Percentiles rank a stretch among this genome's conserved stretches.
Evolutionary conservation across 2,113 vertebrate species (phyloP).

Genomic region (Poeciliopsis retropinna): DNA sequence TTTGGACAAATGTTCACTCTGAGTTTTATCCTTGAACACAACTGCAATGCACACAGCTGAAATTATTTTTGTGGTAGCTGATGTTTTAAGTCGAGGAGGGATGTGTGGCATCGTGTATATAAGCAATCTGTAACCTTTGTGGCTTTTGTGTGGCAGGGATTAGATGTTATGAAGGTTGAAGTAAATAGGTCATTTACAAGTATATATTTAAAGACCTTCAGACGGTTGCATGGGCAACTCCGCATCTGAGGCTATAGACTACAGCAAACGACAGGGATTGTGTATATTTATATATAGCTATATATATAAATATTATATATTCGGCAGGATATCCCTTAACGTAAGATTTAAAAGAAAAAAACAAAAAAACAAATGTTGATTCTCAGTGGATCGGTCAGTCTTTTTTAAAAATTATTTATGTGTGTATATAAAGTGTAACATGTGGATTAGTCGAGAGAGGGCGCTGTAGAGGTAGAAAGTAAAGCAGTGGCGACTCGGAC

Average conservation of each 20-base stretch:
- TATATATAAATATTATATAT: slow-evolving; percentile 61
- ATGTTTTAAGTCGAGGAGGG: slow-evolving; percentile 19
- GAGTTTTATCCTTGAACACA: slow-evolving; percentile 40
- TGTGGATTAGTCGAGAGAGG: slow-evolving; percentile 61
- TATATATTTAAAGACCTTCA: slow-evolving; percentile 62
- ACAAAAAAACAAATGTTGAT: slow-evolving; percentile 40
- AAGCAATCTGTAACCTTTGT: slow-evolving; percentile 71
- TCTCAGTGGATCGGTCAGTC: slow-evolving; percentile 56
- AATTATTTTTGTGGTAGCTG: slow-evolving; percentile 60
- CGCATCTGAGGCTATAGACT: slow-evolving; percentile 29
- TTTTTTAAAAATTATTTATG: slow-evolving; percentile 55
- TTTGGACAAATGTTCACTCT: slow-evolving; percentile 49
- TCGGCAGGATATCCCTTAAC: slow-evolving; percentile 58
- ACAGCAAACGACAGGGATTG: slow-evolving; percentile 68
- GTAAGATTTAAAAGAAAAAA: slow-evolving; percentile 6
- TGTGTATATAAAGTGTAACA: slow-evolving; percentile 72
- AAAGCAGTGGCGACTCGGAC: slow-evolving; percentile 67
- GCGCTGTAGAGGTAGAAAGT: slow-evolving; percentile 67
- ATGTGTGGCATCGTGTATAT: slow-evolving; percentile 60
- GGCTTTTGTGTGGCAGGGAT: slow-evolving; percentile 63
- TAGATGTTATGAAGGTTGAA: slow-evolving; percentile 45
- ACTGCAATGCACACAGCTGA: slow-evolving; percentile 50
- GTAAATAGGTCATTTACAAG: slow-evolving; percentile 45
- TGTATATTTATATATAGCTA: slow-evolving; percentile 37
- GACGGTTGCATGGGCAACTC: slow-evolving; percentile 44